phyloP scores from a whole-genome alignment of 2,888 invertebrate genomes.

The Coelinius sp. region DNA sequence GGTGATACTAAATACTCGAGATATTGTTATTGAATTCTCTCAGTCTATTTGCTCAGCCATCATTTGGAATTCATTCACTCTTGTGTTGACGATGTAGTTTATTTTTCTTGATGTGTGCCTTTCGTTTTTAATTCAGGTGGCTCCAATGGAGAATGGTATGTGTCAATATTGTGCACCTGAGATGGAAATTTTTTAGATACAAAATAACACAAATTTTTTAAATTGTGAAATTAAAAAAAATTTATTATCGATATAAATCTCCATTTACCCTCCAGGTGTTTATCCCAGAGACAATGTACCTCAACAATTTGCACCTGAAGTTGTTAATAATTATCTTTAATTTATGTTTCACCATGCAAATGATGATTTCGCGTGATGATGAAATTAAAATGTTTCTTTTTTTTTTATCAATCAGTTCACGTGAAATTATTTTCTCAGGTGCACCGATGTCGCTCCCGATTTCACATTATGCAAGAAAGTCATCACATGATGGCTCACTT shows the following conservation, averaged over 20 bases:
- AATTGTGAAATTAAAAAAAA: no score
- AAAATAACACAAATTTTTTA: no score
- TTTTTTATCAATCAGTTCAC: not conserved
- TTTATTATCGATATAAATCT: no score
- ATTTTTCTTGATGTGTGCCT: not conserved
- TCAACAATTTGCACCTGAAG: not conserved
- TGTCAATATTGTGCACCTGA: not conserved
- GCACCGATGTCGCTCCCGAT: slow-evolving; percentile 9
- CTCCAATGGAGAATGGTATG: not conserved
- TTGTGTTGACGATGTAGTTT: not conserved
- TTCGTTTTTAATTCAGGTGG: not conserved
- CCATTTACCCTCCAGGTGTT: not conserved
- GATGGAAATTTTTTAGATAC: not conserved
- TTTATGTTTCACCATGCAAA: not conserved
- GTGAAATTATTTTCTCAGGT: not conserved
- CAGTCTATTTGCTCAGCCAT: not conserved
- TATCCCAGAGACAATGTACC: not conserved
- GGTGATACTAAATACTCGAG: not conserved
- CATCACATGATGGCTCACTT: slow-evolving; percentile 9
- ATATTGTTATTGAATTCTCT: no score
- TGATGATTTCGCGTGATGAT: slow-evolving; percentile 1
- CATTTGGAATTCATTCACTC: not conserved
- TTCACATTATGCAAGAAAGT: slow-evolving; percentile 17
- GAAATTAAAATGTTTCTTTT: not conserved
- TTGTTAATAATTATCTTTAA: not conserved